These are phyloP conservation scores for Pantala flavescens DNA, from an alignment of 1,140 invertebrate genomes.

Conservation along the genomic window DNA sequence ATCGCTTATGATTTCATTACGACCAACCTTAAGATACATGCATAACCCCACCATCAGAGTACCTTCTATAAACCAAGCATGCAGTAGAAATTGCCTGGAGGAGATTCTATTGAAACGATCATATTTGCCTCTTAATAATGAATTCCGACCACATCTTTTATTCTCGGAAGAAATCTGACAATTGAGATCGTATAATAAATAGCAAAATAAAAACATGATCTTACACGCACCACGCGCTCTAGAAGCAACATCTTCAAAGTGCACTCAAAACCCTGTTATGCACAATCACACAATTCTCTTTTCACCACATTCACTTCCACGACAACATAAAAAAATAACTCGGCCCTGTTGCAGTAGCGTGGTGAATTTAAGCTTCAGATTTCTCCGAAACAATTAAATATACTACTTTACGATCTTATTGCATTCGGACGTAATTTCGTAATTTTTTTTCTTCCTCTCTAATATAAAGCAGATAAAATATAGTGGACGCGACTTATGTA, in stretches of 20 bases:
- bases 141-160: too few species aligned
- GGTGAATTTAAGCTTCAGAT: background rate
- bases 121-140: too few species aligned
- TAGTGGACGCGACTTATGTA: too few species aligned
- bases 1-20: too few species aligned
- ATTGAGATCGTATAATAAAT: too few species aligned
- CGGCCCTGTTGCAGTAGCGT: background rate
- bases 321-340: background rate
- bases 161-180: too few species aligned
- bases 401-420: too few species aligned
- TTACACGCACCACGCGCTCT: background rate
- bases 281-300: background rate
- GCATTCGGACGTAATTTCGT: too few species aligned
- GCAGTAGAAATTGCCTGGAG: background rate
- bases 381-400: too few species aligned
- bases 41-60: background rate
- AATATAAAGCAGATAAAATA: too few species aligned
- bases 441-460: too few species aligned
- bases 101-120: background rate
- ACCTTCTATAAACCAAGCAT: background rate
- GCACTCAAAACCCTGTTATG: background rate
- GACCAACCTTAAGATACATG: background rate
- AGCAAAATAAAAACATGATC: too few species aligned
- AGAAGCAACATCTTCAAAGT: background rate
- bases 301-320: background rate